Percentiles rank a stretch among this genome's conserved stretches.
Conservation (phyloP, 2,797 vertebrate genomes). For the Amphiprion clarkii region DNA sequence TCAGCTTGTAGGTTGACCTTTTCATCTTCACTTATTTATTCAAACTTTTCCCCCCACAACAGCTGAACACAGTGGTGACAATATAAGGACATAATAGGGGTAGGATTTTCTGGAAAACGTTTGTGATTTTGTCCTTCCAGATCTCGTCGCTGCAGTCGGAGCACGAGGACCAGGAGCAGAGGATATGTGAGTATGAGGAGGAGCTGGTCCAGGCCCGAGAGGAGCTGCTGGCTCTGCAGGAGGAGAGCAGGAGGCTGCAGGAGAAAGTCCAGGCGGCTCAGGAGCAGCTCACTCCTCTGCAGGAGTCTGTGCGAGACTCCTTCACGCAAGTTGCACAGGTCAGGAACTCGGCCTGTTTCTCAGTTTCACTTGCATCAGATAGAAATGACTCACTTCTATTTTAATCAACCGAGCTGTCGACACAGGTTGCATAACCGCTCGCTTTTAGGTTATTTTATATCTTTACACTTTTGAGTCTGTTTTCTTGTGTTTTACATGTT, state of each 20-base stretch:
- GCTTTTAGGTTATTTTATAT: no score
- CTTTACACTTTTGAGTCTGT: background rate
- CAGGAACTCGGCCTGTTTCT: background rate
- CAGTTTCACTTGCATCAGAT: background rate
- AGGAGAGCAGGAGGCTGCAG: constrained; percentile 92
- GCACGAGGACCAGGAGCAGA: constrained; percentile 93
- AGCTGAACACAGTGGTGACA: background rate
- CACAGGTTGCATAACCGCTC: background rate
- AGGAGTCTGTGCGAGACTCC: constrained; percentile 92
- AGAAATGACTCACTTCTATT: background rate
- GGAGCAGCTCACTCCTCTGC: constrained; percentile 92
- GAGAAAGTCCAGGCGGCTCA: constrained; percentile 92
- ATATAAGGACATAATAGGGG: background rate
- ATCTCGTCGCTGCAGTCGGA: constrained; percentile 92
- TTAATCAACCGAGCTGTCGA: background rate
- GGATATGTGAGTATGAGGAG: constrained; percentile 93
- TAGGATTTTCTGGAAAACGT: background rate
- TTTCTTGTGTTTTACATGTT: background rate
- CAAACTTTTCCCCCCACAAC: background rate
- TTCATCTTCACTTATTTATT: background rate
- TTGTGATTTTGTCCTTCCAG: constrained; percentile 73
- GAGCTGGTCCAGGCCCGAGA: constrained; percentile 92
- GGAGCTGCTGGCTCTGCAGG: constrained; percentile 92
- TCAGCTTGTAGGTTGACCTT: constrained; percentile 85
- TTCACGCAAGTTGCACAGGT: constrained; percentile 94